Evolutionary conservation across 2,113 vertebrate genomes (phyloP).

Genomic region (Sylvietta virens): DNA sequence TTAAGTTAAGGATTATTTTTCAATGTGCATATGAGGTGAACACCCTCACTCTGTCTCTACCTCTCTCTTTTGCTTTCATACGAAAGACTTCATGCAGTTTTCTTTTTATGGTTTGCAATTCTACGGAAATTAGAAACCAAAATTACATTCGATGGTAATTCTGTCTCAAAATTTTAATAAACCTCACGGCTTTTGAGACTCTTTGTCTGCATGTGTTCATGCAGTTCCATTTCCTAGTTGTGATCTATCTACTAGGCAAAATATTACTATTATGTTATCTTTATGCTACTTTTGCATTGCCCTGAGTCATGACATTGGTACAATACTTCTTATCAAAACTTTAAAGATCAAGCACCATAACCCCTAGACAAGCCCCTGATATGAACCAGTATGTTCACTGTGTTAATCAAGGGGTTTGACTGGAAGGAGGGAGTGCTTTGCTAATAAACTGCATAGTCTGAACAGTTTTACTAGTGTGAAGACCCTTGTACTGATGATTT

Average conservation of each 20-base stretch:
- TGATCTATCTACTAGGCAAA: not conserved
- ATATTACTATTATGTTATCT: not conserved
- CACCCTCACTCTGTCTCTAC: not conserved
- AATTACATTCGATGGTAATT: conserved; percentile 51
- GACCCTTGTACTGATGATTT: conserved; percentile 67
- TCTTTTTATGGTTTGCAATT: not conserved
- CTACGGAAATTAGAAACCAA: conserved; percentile 15
- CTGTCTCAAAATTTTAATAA: conserved; percentile 38
- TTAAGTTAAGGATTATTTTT: not conserved
- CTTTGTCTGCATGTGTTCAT: not conserved
- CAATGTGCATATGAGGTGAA: not conserved
- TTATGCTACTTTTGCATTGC: not conserved
- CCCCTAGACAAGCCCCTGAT: not conserved
- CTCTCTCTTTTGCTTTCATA: not conserved
- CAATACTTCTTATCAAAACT: not conserved
- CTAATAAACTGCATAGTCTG: conserved; percentile 63
- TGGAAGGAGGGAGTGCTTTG: conserved; percentile 48
- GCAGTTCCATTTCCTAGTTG: not conserved
- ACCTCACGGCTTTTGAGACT: conserved; percentile 7
- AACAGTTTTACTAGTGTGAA: conserved; percentile 63
- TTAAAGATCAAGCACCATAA: conserved; percentile 31
- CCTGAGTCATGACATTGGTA: not conserved
- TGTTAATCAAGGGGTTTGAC: conserved; percentile 8
- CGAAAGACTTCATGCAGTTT: not conserved
- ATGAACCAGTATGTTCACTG: conserved; percentile 7